Conservation (phyloP, 2,113 vertebrate species). For the Madoqua kirkii region DNA sequence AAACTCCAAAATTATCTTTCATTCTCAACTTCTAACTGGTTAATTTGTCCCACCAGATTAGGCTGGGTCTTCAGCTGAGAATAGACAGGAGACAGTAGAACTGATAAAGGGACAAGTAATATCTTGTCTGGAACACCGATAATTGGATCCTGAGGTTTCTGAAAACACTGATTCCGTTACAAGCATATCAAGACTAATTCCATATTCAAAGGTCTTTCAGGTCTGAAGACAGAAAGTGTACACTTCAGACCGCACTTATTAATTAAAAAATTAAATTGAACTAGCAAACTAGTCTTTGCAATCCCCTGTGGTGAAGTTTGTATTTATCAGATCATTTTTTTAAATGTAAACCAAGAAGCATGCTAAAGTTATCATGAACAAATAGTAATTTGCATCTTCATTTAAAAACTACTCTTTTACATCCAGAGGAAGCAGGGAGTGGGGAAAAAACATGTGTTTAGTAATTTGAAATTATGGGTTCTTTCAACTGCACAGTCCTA, state of each 20-base stretch:
- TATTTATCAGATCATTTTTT: background rate
- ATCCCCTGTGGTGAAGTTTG: background rate
- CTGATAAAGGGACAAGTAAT: background rate
- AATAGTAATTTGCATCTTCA: conserved; percentile 31
- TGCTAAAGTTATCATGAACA: conserved; percentile 8
- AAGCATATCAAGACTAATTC: background rate
- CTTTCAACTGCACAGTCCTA: conserved; percentile 38
- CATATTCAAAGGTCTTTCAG: background rate
- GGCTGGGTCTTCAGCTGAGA: background rate
- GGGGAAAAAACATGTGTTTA: background rate
- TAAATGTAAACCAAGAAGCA: background rate
- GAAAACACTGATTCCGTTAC: background rate
- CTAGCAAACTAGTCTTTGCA: background rate
- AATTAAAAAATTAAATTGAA: background rate
- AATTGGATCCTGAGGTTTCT: background rate
- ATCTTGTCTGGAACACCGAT: background rate
- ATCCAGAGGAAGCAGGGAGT: background rate
- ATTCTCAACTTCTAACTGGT: background rate
- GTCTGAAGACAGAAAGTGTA: background rate
- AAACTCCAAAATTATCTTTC: background rate
- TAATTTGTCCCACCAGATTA: background rate
- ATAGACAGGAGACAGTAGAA: background rate
- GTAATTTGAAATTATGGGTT: conserved; percentile 64
- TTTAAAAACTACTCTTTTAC: conserved; percentile 14
- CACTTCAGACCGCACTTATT: background rate